A percentile compares a stretch with the other conserved stretches of the same genome.
These are phyloP conservation scores for Tinamus guttatus DNA, from an alignment of 2,113 vertebrate species.

Conservation along the genomic window DNA sequence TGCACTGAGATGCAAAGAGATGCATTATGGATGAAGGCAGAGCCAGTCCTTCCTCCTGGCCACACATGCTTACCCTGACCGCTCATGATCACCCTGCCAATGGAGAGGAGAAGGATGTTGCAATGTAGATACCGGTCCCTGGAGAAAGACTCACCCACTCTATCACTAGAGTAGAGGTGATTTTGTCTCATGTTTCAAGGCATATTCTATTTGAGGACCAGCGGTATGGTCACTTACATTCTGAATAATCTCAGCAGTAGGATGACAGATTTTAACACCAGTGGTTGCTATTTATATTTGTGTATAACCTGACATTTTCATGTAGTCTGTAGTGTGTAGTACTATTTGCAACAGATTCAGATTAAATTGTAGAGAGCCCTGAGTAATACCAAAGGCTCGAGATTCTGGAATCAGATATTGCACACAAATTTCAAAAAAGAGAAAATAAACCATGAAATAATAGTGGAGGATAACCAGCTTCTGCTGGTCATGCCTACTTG, in stretches of 20 bases:
- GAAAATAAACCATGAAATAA: fast-evolving
- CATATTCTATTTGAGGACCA: background rate
- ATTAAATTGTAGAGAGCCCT: background rate
- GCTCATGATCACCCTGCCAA: background rate
- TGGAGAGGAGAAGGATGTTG: background rate
- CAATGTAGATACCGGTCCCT: background rate
- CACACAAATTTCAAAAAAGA: background rate
- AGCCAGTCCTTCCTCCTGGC: background rate
- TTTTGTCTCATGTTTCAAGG: background rate
- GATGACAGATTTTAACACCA: background rate
- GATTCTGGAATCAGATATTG: background rate
- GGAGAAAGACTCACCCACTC: background rate
- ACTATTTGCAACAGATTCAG: background rate
- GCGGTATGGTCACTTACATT: background rate
- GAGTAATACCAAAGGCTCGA: background rate
- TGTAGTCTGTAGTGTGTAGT: background rate
- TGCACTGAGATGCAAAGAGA: background rate
- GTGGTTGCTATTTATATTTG: background rate
- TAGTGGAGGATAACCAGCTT: fast-evolving
- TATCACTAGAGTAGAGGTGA: background rate
- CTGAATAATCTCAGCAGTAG: background rate
- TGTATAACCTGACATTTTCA: background rate
- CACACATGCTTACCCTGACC: background rate
- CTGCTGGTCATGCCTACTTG: background rate
- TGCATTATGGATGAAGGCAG: background rate